phyloP scores from a whole-genome alignment of 2,888 invertebrate species.

The Campaea margaritaria region DNA sequence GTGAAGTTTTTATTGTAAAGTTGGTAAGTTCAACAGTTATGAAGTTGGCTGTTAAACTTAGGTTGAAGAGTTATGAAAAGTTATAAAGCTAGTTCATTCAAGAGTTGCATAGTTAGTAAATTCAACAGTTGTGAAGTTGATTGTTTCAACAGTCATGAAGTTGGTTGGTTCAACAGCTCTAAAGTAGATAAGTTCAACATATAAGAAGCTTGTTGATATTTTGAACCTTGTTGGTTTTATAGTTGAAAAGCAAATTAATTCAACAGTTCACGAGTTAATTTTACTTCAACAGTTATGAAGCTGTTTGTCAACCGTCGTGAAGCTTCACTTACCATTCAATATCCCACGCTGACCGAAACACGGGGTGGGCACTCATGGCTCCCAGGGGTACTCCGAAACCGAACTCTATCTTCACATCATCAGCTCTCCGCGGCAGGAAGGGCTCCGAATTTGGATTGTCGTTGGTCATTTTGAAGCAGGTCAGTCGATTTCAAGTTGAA shows the following conservation, averaged over 20 bases:
- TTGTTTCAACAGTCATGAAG: neutral
- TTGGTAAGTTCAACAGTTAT: neutral
- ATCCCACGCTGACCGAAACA: slow-evolving; percentile 84
- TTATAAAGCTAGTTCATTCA: neutral
- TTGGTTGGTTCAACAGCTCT: neutral
- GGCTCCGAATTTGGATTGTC: slow-evolving; percentile 49
- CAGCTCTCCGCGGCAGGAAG: slow-evolving; percentile 68
- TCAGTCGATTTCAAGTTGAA: no score
- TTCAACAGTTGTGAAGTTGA: neutral
- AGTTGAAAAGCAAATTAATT: no score
- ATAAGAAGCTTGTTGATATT: neutral
- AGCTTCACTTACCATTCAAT: slow-evolving; percentile 72
- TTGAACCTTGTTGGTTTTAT: no score
- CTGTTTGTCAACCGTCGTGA: neutral
- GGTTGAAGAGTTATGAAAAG: no score
- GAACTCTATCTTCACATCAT: slow-evolving; percentile 85
- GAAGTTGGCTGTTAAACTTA: no score
- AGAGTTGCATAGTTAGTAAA: neutral
- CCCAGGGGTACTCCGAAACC: slow-evolving; percentile 82
- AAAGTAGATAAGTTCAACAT: neutral
- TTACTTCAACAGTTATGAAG: neutral
- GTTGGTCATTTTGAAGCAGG: slow-evolving; percentile 63
- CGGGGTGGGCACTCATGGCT: slow-evolving; percentile 81
- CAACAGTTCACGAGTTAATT: no score
- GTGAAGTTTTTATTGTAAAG: neutral